A percentile compares a stretch with the other conserved stretches of the same genome.
These are phyloP conservation scores for Temnothorax curvispinosus DNA, from an alignment of 1,140 invertebrate species.

Conservation along the genomic window DNA sequence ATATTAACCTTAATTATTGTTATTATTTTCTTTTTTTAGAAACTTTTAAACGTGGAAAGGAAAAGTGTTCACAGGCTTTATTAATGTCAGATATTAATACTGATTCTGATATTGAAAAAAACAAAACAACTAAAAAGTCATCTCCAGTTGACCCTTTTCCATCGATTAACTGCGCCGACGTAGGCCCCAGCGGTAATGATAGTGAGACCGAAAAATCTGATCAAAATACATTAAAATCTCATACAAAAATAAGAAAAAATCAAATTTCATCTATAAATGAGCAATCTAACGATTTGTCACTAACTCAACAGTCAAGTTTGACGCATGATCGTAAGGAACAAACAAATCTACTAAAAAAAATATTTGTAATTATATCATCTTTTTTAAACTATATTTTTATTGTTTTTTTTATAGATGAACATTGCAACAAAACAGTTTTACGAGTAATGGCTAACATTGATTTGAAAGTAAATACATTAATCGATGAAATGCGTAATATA, in stretches of 20 bases:
- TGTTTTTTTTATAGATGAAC: no score
- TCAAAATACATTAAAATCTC: neutral
- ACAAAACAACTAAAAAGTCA: neutral
- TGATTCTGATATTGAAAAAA: neutral
- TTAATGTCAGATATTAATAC: neutral
- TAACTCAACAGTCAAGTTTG: neutral
- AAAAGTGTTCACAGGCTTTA: neutral
- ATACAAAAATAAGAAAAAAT: neutral
- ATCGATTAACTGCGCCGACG: neutral
- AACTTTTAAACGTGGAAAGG: neutral
- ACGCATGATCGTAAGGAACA: neutral
- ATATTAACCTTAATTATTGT: neutral
- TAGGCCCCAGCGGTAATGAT: neutral
- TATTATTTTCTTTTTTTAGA: neutral
- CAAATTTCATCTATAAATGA: neutral
- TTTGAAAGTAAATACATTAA: no score
- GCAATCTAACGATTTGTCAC: neutral
- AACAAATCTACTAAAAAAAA: neutral
- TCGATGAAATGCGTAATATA: no score
- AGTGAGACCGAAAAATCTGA: neutral
- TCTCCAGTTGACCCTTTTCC: neutral
- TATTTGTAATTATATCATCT: no score
- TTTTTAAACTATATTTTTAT: no score
- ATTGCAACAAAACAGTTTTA: no score
- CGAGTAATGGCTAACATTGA: no score